A percentile compares a stretch with the other conserved stretches of the same genome.
Conservation (phyloP, 1,140 invertebrate species). For the Lithobius niger region DNA sequence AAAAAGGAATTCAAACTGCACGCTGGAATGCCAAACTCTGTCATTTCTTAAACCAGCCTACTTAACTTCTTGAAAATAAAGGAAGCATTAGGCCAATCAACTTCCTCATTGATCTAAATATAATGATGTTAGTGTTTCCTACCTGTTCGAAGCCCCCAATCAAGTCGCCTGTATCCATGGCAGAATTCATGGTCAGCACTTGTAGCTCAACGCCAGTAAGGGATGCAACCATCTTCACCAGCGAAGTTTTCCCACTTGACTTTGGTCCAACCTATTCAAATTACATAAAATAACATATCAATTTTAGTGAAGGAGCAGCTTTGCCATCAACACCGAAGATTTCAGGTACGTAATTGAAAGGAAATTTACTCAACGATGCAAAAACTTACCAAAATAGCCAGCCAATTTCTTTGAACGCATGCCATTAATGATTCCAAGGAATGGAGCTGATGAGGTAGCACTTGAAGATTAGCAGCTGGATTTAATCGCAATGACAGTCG, state of each 20-base stretch:
- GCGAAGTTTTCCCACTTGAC: constrained; percentile 65
- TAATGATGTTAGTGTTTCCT: constrained; percentile 22
- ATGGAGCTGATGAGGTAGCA: constrained; percentile 51
- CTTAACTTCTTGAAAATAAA: too few relatives aligned
- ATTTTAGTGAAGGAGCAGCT: neutral
- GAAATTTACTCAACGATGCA: neutral
- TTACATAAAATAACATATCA: neutral
- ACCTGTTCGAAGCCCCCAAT: constrained; percentile 94
- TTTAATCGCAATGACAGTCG: neutral
- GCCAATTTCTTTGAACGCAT: constrained; percentile 81
- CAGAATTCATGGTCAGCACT: constrained; percentile 71
- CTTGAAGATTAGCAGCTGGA: neutral
- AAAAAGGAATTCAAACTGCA: too few relatives aligned
- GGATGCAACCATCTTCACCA: constrained; percentile 60
- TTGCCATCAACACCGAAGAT: neutral
- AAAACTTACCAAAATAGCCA: constrained; percentile 62
- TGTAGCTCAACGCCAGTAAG: constrained; percentile 57
- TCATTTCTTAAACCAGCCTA: too few relatives aligned
- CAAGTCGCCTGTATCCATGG: constrained; percentile 90
- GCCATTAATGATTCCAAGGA: constrained; percentile 58
- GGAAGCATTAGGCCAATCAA: too few relatives aligned
- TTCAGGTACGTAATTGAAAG: neutral
- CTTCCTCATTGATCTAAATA: too few relatives aligned
- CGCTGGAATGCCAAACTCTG: too few relatives aligned
- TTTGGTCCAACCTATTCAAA: constrained; percentile 52